A percentile compares a stretch with the other conserved stretches of the same genome.
phyloP scores from a whole-genome alignment of 2,888 invertebrate species.

The Noctua janthina region DNA sequence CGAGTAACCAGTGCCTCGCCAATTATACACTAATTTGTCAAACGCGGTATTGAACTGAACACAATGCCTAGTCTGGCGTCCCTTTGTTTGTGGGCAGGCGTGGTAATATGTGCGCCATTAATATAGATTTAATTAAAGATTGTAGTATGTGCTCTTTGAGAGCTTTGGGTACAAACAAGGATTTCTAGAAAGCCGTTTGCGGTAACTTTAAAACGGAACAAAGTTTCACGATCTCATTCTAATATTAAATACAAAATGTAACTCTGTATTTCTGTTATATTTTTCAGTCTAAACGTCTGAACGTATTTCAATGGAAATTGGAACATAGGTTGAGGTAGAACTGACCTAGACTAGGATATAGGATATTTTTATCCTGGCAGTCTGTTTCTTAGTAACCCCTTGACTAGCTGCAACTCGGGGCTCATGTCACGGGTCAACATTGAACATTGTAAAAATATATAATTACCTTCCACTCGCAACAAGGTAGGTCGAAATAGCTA shows the following conservation, averaged over 20 bases:
- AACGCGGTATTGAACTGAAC: constrained; percentile 30
- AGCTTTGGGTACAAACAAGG: not conserved
- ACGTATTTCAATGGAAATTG: not conserved
- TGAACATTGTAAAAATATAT: not conserved
- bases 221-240: not conserved
- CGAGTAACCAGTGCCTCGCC: constrained; percentile 44
- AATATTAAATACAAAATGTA: not conserved
- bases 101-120: constrained; percentile 12
- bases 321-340: not conserved
- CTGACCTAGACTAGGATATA: not conserved
- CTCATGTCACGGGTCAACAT: not conserved
- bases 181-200: not conserved
- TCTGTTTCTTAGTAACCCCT: not conserved
- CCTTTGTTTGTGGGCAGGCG: constrained; percentile 41
- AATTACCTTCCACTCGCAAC: not conserved
- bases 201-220: not conserved
- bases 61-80: constrained; percentile 40
- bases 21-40: constrained; percentile 60
- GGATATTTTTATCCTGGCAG: not conserved
- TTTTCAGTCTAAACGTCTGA: not conserved
- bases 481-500: not conserved
- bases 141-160: not conserved
- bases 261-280: not conserved
- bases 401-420: not conserved
- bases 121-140: constrained; percentile 45